A percentile compares a stretch with the other conserved stretches of the same genome.
Conservation (phyloP, 1,140 invertebrate species). For the Heliconius melpomene region DNA sequence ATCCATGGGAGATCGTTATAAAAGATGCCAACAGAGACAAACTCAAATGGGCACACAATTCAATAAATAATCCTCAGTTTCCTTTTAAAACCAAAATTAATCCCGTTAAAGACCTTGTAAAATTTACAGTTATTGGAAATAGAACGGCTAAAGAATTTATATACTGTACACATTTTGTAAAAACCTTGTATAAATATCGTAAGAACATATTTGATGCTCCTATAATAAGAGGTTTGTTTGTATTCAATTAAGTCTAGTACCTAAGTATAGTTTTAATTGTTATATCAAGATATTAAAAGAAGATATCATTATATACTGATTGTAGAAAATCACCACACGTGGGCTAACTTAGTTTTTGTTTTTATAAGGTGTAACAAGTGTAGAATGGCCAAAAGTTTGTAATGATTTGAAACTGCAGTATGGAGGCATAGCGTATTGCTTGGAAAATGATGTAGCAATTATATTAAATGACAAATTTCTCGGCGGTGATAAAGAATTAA, state of each 20-base stretch:
- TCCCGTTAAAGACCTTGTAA: constrained; percentile 39
- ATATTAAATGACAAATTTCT: constrained; percentile 71
- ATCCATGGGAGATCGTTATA: constrained; percentile 64
- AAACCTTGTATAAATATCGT: constrained; percentile 65
- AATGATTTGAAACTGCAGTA: constrained; percentile 62
- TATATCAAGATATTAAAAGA: not conserved
- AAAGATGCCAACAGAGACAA: constrained; percentile 50
- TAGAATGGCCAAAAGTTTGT: constrained; percentile 64
- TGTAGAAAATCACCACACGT: not conserved
- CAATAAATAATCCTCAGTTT: constrained; percentile 59
- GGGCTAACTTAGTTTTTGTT: not conserved
- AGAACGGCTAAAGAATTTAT: constrained; percentile 66
- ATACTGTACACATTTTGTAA: constrained; percentile 60
- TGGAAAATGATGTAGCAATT: constrained; percentile 64
- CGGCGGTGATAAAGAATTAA: constrained; percentile 73
- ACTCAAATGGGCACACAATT: constrained; percentile 65
- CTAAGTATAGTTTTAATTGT: constrained; percentile 5
- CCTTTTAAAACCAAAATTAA: constrained; percentile 45
- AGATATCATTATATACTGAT: not conserved
- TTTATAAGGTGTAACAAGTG: constrained; percentile 56
- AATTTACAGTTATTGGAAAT: constrained; percentile 66
- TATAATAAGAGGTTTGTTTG: constrained; percentile 56
- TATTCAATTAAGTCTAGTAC: not conserved
- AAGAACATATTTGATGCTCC: constrained; percentile 58
- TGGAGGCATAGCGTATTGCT: constrained; percentile 56